Conservation (phyloP, 1,140 invertebrate species). For the Drosophila athabasca region DNA sequence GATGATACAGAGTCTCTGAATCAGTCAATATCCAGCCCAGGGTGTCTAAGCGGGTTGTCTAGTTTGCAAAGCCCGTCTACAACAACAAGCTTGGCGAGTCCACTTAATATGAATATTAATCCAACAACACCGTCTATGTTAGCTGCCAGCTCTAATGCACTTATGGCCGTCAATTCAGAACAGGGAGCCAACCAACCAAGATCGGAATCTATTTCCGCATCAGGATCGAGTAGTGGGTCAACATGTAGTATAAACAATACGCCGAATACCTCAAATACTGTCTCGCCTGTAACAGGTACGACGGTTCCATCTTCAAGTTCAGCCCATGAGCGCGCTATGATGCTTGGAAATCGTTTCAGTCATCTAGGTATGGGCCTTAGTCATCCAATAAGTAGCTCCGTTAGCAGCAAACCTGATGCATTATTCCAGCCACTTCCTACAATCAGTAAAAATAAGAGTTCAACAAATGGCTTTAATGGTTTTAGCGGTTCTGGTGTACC, state of each 20-base stretch:
- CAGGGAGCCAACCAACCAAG: conserved; percentile 26
- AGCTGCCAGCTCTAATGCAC: conserved; percentile 25
- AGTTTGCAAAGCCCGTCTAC: conserved; percentile 89
- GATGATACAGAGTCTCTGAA: conserved; percentile 87
- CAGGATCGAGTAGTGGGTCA: conserved; percentile 51
- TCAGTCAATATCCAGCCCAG: conserved; percentile 90
- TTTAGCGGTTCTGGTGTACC: conserved; percentile 22
- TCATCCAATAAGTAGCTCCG: conserved; percentile 21
- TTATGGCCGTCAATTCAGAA: conserved; percentile 30
- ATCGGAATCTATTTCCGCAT: conserved; percentile 23
- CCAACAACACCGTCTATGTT: conserved; percentile 65
- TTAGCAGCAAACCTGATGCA: conserved; percentile 36
- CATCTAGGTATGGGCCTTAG: conserved; percentile 73
- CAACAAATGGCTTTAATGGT: conserved; percentile 38
- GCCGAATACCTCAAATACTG: conserved; percentile 68
- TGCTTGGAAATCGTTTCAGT: conserved; percentile 76
- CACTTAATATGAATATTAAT: conserved; percentile 85
- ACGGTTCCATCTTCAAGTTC: conserved; percentile 13
- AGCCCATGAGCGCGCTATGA: conserved; percentile 57
- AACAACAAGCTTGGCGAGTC: conserved; percentile 88
- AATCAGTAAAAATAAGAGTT: conserved; percentile 28
- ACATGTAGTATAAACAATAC: conserved; percentile 59
- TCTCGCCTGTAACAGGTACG: conserved; percentile 47
- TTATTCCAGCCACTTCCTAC: conserved; percentile 34
- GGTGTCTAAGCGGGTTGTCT: conserved; percentile 89